Evolutionary conservation across 1,140 invertebrate genomes (phyloP), one percentile per base, ranked within the genome.

Genomic region (Archivesica marissinica): DNA sequence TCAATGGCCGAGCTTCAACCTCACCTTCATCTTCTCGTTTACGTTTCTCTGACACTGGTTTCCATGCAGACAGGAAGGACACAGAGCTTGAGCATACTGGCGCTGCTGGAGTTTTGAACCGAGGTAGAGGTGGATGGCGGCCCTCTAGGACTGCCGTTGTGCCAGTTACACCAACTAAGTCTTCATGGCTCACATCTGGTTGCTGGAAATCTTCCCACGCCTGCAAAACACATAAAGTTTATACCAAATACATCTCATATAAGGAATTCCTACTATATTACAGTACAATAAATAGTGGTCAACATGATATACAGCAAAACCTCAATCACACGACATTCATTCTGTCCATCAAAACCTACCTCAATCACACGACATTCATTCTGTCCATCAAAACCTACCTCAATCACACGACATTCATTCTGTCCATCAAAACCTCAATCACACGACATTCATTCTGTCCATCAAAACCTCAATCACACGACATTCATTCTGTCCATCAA

Each of bases 1-100:
- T 87, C 0, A 61, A 41, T 23, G 80, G 83, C 50, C 74, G 33
- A n/a, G 64, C 56, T 15, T 80, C 56, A 33, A 52, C 61, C 35
- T 76, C 74, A 23, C 44, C 72, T 38, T 81, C 72, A 25, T 33
- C 41, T 38, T 79, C 79, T 25, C 75, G 33, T 50, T 84, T 66
- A 50, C 61, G 52, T 70, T 70, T 86, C 23, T 86, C 35, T 28
- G 30, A 77, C n/a, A 80, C 75, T 23, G 89, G 87, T 75, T 85
- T 86, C 89, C 89, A 90, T 23, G 88, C 87, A 11, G 90, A 89
- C 66, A 91, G 76, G 66, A 91, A 90, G 23, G 90, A 90, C 0
- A 89, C 83, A 56, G 88, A 80, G 38, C 85, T 52, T 7, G 81
- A 75, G 20, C 87, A 50, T 20, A 87, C 86, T 11, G 83, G 81